phyloP scores from a whole-genome alignment of 2,113 vertebrate species.

The Psammodynastes pulverulentus region DNA sequence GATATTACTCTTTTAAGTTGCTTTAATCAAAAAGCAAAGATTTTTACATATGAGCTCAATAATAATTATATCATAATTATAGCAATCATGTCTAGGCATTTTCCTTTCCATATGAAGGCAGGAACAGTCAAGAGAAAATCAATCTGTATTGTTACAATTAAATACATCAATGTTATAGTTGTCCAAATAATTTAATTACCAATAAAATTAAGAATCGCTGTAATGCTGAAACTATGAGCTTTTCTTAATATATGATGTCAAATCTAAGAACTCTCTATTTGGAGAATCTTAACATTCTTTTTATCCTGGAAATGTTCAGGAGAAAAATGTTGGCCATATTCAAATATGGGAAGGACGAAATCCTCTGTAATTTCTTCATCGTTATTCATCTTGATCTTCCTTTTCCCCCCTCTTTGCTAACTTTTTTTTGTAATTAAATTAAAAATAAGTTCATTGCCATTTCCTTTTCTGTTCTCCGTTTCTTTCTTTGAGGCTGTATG shows the following conservation, averaged over 20 bases:
- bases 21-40: neutral
- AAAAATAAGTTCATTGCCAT: neutral
- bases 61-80: neutral
- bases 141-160: neutral
- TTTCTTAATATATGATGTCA: neutral
- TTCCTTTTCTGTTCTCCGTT: neutral
- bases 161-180: neutral
- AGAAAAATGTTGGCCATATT: neutral
- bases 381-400: neutral
- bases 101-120: neutral
- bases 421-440: neutral
- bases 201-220: neutral
- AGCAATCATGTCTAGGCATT: neutral
- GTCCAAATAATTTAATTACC: neutral
- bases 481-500: neutral
- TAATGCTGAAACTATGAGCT: neutral
- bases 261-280: neutral
- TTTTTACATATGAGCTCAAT: neutral
- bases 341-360: neutral
- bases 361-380: neutral
- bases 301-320: neutral
- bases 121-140: neutral
- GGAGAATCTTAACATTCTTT: neutral
- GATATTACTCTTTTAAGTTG: neutral
- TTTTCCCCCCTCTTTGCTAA: neutral